These are phyloP conservation scores for Erethizon dorsatum DNA, from an alignment of 2,797 vertebrate species.

Conservation along the genomic window DNA sequence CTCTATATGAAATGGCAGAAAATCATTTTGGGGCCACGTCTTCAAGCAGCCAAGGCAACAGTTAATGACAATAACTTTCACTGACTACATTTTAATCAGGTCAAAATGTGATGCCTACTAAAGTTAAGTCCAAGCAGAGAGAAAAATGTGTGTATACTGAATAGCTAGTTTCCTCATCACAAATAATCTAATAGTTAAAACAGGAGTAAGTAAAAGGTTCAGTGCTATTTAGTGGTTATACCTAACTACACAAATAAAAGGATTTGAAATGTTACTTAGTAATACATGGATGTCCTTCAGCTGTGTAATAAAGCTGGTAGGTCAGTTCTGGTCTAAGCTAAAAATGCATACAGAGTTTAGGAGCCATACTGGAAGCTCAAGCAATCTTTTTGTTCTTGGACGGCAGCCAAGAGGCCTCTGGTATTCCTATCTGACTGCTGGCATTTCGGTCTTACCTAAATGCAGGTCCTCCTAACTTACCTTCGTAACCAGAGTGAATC, in stretches of 20 bases:
- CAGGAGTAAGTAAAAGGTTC: background rate
- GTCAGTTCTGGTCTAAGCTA: background rate
- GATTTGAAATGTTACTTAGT: background rate
- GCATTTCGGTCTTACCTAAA: fast-evolving
- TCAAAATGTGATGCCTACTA: background rate
- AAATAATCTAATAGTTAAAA: background rate
- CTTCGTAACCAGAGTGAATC: slow-evolving; percentile 96
- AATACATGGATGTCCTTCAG: background rate
- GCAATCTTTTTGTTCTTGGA: fast-evolving
- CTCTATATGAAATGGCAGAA: background rate
- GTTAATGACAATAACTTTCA: background rate
- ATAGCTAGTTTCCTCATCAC: background rate
- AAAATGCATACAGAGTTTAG: background rate
- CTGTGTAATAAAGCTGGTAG: background rate
- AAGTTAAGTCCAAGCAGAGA: background rate
- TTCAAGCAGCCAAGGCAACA: slow-evolving; percentile 27
- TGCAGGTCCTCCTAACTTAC: slow-evolving; percentile 83
- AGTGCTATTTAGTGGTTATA: background rate
- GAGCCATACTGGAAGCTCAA: background rate
- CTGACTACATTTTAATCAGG: slow-evolving; percentile 5
- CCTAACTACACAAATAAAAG: background rate
- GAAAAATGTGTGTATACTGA: background rate
- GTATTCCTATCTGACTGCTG: fast-evolving
- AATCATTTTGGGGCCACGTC: background rate
- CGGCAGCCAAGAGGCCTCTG: background rate